Evolutionary conservation across 2,797 vertebrate genomes (phyloP), one percentile per base, ranked within the genome.

Genomic region (Microchirus variegatus): DNA sequence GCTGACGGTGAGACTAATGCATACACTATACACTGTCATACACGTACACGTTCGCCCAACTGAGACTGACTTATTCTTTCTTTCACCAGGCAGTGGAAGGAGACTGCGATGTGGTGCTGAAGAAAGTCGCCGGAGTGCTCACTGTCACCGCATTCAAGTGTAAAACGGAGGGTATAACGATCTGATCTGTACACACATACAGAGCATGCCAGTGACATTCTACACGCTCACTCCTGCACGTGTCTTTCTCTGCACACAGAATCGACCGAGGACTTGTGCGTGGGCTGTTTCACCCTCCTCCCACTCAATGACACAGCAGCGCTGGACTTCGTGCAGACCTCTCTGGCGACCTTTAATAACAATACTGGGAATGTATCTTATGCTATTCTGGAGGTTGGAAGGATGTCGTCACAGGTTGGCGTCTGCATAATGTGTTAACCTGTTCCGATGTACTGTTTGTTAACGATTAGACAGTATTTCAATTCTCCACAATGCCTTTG

Each of bases 51-150:
- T 0, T 10, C 5, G 8, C 5, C 31, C 31, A 6, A 8, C 3
- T 31, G 31, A 31, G 5, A 46, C 10, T 47, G 14, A 46, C 12
- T 11, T 43, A 53, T 58, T 59, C 5, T 49, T 44, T 70, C 17
- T 80, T 13, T 51, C 41, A 69, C 31, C 53, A 94, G 93, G 86
- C 91, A 0, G 66, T 94, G 9, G 93, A 94, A 69, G 93, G 89
- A 47, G 93, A 94, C 59, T 94, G 93, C 42, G 93, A 94, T n/a
- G 86, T 92, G 57, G 87, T 74, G 51, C 63, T 94, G 49, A 81
- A 68, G 54, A 90, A 64, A 46, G 65, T 78, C n/a, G 77, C 47
- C 0, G 90, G 82, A 15, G 68, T n/a, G 45, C 53, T 93, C 47
- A 72, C 80, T 0, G 90, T 94, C 58, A 77, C 66, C 8, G 89